Evolutionary conservation across 1,140 invertebrate species (phyloP), one percentile per base, ranked within the genome.

Genomic region (Drosophila lacteicornis): DNA sequence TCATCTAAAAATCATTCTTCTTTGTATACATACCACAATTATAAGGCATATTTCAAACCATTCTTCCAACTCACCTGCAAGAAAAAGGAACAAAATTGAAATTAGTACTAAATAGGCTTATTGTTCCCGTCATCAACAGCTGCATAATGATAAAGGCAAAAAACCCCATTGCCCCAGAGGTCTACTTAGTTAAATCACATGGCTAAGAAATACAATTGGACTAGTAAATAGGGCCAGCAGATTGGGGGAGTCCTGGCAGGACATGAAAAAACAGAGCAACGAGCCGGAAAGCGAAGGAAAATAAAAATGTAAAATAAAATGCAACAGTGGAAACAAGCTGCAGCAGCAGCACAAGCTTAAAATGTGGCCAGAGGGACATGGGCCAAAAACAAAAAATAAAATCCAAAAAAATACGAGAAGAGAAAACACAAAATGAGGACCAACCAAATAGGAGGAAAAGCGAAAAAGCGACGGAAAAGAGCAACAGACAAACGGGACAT

Each of bases 41-140:
- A 36, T n/a, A 30, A 40, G 33, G 0, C 15, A 12, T 4, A 22
- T 49, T 40, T 1, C 22, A 27, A 1, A 7, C 13, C 8, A 43
- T 19, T 56, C 15, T 67, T 58, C 17, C 42, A 71, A 69, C 84
- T 88, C 71, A 87, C 84, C 84, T 87, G 73, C 17, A 80, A 87
- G 12, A 33, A 78, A 12, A 69, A 13, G n/a, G 25, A 30, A 77
- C 13, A 49, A 56, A 25, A 66, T 47, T 38, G 12, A 45, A 66
- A 73, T 73, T 73, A 60, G 46, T 50, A 43, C 19, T 4, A 38
- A 49, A 73, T 73, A 19, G 30, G 22, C 42, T 43, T 45, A 50
- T 68, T 68, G 57, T 50, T 22, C 47, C 47, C 38, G 68, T 49
- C 55, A 53, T 55, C 49, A 76, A 60, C 62, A 67, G 42, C 71